Conservation (phyloP, 2,113 vertebrate genomes). For the Irena cyanogastra region DNA sequence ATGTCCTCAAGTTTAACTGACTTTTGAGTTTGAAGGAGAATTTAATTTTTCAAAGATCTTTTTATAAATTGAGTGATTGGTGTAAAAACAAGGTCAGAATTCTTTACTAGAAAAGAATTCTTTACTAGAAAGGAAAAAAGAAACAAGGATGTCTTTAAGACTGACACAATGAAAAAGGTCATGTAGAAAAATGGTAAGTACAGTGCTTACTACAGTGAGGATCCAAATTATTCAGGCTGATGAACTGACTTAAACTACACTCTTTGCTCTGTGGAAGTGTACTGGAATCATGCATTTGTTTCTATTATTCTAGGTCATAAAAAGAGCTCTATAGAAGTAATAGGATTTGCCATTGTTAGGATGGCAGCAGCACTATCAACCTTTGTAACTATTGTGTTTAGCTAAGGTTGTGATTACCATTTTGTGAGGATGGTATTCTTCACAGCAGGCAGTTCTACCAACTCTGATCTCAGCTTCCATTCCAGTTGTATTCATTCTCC, state of each 20-base stretch:
- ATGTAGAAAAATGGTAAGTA: background rate
- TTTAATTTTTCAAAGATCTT: background rate
- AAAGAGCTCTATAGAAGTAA: background rate
- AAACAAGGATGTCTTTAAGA: background rate
- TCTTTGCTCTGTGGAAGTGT: background rate
- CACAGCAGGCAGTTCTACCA: background rate
- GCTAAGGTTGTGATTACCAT: background rate
- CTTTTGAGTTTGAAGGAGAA: background rate
- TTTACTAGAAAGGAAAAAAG: background rate
- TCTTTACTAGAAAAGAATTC: background rate
- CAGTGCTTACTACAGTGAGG: background rate
- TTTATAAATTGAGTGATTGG: background rate
- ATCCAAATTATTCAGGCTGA: background rate
- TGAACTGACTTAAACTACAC: background rate
- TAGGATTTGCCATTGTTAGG: background rate
- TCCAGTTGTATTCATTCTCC: background rate
- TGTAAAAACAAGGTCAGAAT: background rate
- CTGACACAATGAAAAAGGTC: background rate
- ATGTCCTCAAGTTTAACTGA: background rate
- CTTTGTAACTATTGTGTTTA: background rate
- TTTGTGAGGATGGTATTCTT: background rate
- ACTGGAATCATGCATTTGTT: background rate
- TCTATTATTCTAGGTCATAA: background rate
- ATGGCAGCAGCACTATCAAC: background rate
- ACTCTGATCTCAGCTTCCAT: background rate